Evolutionary conservation across 2,888 invertebrate genomes (phyloP).

Genomic region (Julus scandinavius): DNA sequence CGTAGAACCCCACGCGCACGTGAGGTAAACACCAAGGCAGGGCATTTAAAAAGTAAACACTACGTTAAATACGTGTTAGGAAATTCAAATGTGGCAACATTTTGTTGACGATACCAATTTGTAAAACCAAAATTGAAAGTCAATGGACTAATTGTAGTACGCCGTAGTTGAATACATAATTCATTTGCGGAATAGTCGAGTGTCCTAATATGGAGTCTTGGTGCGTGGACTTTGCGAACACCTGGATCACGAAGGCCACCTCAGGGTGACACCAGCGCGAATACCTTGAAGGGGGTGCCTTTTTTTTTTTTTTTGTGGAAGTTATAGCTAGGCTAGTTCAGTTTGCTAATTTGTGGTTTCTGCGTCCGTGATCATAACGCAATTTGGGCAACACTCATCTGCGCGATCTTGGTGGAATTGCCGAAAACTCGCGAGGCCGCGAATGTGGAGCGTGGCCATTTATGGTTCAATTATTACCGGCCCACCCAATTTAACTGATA

Average conservation of each 20-base stretch:
- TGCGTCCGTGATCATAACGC: not conserved
- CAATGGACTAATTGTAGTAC: not conserved
- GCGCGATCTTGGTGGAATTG: not conserved
- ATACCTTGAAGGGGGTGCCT: not conserved
- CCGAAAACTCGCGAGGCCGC: not conserved
- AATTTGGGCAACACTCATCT: not conserved
- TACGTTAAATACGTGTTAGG: too few relatives aligned
- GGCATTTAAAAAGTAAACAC: too few relatives aligned
- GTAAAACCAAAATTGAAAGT: not conserved
- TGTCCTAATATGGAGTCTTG: not conserved
- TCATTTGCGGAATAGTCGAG: not conserved
- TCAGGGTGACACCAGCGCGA: not conserved
- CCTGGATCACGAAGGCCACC: not conserved
- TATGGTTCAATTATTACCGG: not conserved
- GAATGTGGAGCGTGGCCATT: conserved; percentile 2
- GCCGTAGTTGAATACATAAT: not conserved
- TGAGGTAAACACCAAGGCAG: too few relatives aligned
- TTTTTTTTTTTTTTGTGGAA: not conserved
- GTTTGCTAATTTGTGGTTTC: not conserved
- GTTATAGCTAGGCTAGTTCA: not conserved
- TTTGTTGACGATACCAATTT: too few relatives aligned
- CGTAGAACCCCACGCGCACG: too few relatives aligned
- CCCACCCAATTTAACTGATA: not conserved
- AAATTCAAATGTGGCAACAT: too few relatives aligned
- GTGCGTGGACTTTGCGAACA: not conserved